Conservation (phyloP, 2,113 vertebrate species). For the Anolis carolinensis region DNA sequence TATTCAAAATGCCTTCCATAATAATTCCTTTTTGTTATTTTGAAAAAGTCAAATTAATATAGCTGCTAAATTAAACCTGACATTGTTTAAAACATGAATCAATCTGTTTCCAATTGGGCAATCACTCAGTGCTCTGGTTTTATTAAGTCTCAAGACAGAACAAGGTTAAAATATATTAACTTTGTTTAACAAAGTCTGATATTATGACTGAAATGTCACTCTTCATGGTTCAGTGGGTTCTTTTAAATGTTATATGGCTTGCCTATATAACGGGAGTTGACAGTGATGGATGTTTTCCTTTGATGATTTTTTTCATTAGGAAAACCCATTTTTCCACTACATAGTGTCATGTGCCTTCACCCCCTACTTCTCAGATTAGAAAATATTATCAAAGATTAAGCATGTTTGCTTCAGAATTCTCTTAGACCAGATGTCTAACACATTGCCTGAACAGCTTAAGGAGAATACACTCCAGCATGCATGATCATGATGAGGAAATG, state of each 20-base stretch:
- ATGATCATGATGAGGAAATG: neutral
- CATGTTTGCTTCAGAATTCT: conserved; percentile 8
- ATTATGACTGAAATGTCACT: conserved; percentile 69
- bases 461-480: neutral
- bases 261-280: conserved; percentile 39
- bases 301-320: conserved; percentile 13
- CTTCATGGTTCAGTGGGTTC: conserved; percentile 61
- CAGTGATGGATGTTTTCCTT: conserved; percentile 31
- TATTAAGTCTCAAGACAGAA: conserved; percentile 61
- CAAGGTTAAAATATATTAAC: conserved; percentile 64
- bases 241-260: conserved; percentile 47
- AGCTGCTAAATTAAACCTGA: conserved; percentile 65
- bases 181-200: conserved; percentile 68
- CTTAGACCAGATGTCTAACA: neutral
- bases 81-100: conserved; percentile 47
- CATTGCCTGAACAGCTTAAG: neutral
- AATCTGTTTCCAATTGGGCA: conserved; percentile 57
- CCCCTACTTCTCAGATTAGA: conserved; percentile 15
- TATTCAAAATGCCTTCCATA: conserved; percentile 37
- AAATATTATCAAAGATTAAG: conserved; percentile 2
- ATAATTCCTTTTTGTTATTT: conserved; percentile 24
- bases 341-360: conserved; percentile 15
- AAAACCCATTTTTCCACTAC: conserved; percentile 27
- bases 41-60: conserved; percentile 60
- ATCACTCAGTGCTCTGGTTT: conserved; percentile 52